Base-by-base conservation (phyloP, 2,797 vertebrate genomes). In the Acanthurus tractus region DNA sequence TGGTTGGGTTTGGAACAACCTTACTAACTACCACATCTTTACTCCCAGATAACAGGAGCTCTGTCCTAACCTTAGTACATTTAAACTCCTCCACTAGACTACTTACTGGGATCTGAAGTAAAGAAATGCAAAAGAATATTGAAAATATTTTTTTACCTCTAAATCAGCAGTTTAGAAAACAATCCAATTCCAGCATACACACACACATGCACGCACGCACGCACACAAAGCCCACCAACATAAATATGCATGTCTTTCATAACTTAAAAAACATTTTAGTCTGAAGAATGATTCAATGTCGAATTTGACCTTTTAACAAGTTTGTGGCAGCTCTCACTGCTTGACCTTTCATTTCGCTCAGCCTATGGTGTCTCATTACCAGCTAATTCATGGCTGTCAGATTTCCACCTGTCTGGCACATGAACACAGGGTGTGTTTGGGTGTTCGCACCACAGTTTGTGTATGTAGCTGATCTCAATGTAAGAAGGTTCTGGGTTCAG, bases 221-320 rank as follows among this genome's bases (percentile, higher is more conserved):
- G 8, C 22, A 52, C 6, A 2, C 25, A 49, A 20, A 61, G 6
- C 9, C 18, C 38, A 36, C 22, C 15, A n/a, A 25, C 49, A 86
- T 44, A 45, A 70, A 63, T 67, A 73, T 69, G 29, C 40, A 45
- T 55, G 5, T 49, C 12, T 65, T 83, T 73, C 22, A 63, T 53
- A 71, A 76, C 64, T 58, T 54, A 49, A 34, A 53, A 63, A 34
- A 64, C 55, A 85, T 70, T 42, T 78, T n/a, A 10, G 10, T 3
- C 42, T 68, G 29, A 80, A 74, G 34, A 59, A 73, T 23, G 58
- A 61, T 20, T 78, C 22, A 34, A 3, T 73, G 61, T 70, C 1
- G 6, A 63, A 46, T 69, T 71, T 87, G 70, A 86, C 79, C 82
- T 89, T 90, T 89, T 61, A 78, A 74, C 70, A 77, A 48, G 67